Conservation (phyloP, 2,797 vertebrate genomes). For the Crocidura indochinensis region DNA sequence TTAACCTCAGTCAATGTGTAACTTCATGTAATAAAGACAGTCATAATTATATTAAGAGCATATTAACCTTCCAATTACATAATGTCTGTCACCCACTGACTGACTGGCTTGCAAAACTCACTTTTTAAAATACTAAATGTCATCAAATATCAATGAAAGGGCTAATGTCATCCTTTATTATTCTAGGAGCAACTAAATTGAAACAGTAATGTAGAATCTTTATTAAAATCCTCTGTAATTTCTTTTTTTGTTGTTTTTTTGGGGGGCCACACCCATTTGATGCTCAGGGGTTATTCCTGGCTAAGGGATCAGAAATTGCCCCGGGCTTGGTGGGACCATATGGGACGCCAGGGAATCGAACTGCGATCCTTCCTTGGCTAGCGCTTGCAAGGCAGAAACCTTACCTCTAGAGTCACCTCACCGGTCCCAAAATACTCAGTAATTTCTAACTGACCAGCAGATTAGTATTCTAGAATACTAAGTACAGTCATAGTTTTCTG, state of each 20-base stretch:
- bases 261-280: no score
- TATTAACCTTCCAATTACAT: constrained; percentile 44
- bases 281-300: no score
- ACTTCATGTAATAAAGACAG: not conserved
- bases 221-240: constrained; percentile 30
- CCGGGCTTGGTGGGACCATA: no score
- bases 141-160: constrained; percentile 31
- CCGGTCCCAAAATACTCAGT: not conserved
- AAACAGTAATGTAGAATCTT: constrained; percentile 18
- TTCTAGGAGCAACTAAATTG: constrained; percentile 23
- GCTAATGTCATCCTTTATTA: constrained; percentile 12
- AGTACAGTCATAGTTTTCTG: not conserved
- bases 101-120: constrained; percentile 52
- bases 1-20: constrained; percentile 25
- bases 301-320: no score
- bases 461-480: constrained; percentile 5
- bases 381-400: no score
- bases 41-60: constrained; percentile 52
- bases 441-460: constrained; percentile 23
- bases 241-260: no score
- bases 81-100: constrained; percentile 36
- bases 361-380: no score
- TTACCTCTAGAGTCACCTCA: no score
- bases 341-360: no score
- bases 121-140: constrained; percentile 53